Evolutionary conservation across 2,113 vertebrate genomes (phyloP).

Genomic region (Nymphicus hollandicus): DNA sequence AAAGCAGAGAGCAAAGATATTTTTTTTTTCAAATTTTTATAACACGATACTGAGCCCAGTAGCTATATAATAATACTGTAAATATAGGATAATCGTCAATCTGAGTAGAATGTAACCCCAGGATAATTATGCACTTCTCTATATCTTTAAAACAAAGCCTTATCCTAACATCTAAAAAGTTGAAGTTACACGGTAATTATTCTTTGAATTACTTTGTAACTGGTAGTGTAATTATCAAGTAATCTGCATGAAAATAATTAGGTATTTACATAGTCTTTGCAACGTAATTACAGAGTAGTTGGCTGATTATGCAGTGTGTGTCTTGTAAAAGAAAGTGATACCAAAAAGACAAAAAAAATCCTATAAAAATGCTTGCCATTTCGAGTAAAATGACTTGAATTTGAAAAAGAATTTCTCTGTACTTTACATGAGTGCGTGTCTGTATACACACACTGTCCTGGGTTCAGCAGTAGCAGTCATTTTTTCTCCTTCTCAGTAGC

Average conservation of each 20-base stretch:
- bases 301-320: conserved; percentile 74
- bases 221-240: conserved; percentile 83
- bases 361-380: conserved; percentile 51
- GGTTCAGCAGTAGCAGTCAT: no score
- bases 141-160: conserved; percentile 76
- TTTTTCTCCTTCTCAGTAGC: no score
- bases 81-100: conserved; percentile 65
- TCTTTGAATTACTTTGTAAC: conserved; percentile 79
- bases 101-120: conserved; percentile 59
- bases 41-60: conserved; percentile 53
- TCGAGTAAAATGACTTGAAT: conserved; percentile 45
- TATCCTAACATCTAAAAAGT: conserved; percentile 71
- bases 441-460: not conserved
- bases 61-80: conserved; percentile 54
- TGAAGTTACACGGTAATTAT: conserved; percentile 79
- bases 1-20: conserved; percentile 23
- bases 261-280: conserved; percentile 83
- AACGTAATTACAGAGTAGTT: conserved; percentile 79
- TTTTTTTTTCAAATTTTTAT: conserved; percentile 32
- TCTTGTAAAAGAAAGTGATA: conserved; percentile 78
- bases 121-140: conserved; percentile 74
- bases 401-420: not conserved
- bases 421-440: not conserved
- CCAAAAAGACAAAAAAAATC: conserved; percentile 59
- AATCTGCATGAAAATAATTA: conserved; percentile 85